Evolutionary conservation across 2,888 invertebrate genomes (phyloP).

Genomic region (Ptychoptera albimana): DNA sequence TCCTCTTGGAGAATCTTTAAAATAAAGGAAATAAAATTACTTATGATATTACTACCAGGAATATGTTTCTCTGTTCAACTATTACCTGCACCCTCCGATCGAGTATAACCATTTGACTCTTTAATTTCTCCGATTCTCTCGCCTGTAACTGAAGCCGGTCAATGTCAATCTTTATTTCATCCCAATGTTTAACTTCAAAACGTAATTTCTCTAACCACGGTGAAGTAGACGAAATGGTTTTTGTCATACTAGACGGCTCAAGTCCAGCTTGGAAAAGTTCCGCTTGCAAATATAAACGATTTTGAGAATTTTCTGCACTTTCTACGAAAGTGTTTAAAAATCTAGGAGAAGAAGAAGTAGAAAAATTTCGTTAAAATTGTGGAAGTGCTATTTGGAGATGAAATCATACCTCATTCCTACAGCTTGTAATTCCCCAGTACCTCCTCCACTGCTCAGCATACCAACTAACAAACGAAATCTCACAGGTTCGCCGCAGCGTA

Average conservation of each 20-base stretch:
- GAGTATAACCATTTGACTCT: constrained; percentile 49
- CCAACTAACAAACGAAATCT: constrained; percentile 82
- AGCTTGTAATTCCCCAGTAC: constrained; percentile 54
- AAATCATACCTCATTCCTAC: constrained; percentile 48
- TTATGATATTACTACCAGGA: neutral
- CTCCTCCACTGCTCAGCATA: constrained; percentile 66
- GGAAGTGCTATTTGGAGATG: neutral
- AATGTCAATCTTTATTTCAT: constrained; percentile 62
- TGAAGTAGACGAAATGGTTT: constrained; percentile 46
- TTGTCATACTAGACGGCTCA: constrained; percentile 35
- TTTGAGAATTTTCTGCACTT: constrained; percentile 58
- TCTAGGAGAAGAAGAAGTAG: constrained; percentile 15
- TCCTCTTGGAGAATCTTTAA: constrained; percentile 67
- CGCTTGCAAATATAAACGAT: constrained; percentile 69
- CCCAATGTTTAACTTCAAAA: constrained; percentile 58
- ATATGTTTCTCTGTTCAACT: no score
- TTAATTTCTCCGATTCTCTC: constrained; percentile 51
- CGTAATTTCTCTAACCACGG: constrained; percentile 45
- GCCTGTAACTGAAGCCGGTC: constrained; percentile 55
- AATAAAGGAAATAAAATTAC: constrained; percentile 14
- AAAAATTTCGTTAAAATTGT: neutral
- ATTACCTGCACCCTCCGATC: constrained; percentile 55
- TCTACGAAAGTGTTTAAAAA: constrained; percentile 74
- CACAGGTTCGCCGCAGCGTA: constrained; percentile 83
- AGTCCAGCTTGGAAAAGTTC: constrained; percentile 71